These are phyloP conservation scores for Phasianus colchicus DNA, from an alignment of 2,113 vertebrate species.

Conservation along the genomic window DNA sequence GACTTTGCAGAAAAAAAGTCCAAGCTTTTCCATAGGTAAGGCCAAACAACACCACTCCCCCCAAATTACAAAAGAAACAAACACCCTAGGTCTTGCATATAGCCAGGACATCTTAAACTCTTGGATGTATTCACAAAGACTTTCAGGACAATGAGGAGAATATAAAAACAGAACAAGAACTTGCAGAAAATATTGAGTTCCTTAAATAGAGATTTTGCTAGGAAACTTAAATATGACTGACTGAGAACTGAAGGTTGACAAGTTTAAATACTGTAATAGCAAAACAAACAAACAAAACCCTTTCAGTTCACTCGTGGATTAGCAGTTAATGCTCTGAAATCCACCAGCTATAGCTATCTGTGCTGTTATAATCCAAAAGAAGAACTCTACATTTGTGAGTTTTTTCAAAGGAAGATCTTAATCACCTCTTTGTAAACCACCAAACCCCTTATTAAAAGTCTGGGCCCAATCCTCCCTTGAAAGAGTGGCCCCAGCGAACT, in stretches of 20 bases:
- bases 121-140: neutral
- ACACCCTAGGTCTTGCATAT: neutral
- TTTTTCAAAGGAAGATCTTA: conserved; percentile 71
- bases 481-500: conserved; percentile 20
- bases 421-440: conserved; percentile 59
- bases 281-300: conserved; percentile 68
- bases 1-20: neutral
- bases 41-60: neutral
- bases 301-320: conserved; percentile 58
- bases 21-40: conserved; percentile 3
- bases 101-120: neutral
- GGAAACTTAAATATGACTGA: conserved; percentile 47
- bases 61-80: neutral
- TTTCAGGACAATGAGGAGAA: neutral
- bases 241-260: conserved; percentile 39
- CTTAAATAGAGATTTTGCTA: conserved; percentile 30
- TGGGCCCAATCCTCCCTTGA: conserved; percentile 55
- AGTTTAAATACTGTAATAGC: conserved; percentile 58
- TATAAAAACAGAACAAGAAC: neutral
- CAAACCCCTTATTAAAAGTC: conserved; percentile 57
- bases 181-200: neutral
- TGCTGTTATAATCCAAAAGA: conserved; percentile 61
- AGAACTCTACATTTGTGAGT: conserved; percentile 47
- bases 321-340: conserved; percentile 66
- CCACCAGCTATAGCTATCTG: conserved; percentile 41